phyloP scores from a whole-genome alignment of 2,113 vertebrate species.

The Hippoglossus stenolepis region DNA sequence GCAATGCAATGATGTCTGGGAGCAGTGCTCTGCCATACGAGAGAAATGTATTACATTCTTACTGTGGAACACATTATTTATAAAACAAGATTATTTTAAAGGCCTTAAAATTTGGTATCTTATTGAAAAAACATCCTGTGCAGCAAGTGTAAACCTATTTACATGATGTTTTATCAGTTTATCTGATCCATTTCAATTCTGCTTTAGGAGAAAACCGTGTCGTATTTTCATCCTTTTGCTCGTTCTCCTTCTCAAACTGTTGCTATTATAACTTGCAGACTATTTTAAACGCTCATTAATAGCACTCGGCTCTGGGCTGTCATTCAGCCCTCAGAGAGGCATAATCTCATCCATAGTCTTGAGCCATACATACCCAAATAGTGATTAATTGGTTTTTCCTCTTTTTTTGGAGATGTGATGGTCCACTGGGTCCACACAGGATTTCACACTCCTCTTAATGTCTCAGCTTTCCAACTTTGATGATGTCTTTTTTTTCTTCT shows the following conservation, averaged over 20 bases:
- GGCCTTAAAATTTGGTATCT: not conserved
- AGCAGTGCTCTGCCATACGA: too few relatives aligned
- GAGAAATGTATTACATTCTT: not conserved
- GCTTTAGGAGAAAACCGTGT: not conserved
- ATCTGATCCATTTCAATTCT: constrained; percentile 4
- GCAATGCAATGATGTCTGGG: not conserved
- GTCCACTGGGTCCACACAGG: constrained; percentile 68
- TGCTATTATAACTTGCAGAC: constrained; percentile 6
- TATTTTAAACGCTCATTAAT: constrained; percentile 60
- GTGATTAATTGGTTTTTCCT: constrained; percentile 72
- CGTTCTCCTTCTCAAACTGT: constrained; percentile 1
- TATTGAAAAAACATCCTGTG: not conserved
- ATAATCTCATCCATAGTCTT: constrained; percentile 59
- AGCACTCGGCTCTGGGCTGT: constrained; percentile 55
- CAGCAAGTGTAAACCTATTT: not conserved
- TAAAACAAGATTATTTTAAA: not conserved
- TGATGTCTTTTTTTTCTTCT: constrained; percentile 51
- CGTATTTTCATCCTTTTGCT: not conserved
- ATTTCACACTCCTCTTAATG: constrained; percentile 59
- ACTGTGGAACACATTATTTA: not conserved
- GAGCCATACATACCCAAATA: constrained; percentile 61
- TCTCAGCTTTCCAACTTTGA: constrained; percentile 68
- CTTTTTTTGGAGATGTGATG: constrained; percentile 58
- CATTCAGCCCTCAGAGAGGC: constrained; percentile 62
- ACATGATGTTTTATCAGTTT: not conserved